Conservation (phyloP, 2,888 invertebrate species). For the Calephelis perditalis region DNA sequence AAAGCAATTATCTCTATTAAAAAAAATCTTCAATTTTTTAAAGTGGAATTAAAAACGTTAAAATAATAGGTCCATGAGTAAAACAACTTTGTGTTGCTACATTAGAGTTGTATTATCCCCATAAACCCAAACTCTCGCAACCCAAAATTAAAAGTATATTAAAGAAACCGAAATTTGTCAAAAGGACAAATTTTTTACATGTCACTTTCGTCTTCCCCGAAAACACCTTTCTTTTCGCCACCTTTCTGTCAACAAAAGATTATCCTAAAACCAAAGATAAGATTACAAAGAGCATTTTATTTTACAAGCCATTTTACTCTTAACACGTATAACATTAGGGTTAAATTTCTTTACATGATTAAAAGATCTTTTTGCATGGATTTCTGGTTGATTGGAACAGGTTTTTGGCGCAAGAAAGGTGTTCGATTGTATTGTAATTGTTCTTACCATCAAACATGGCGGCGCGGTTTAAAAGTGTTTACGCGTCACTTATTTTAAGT, state of each 20-base stretch:
- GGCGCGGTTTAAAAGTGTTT: slow-evolving; percentile 45
- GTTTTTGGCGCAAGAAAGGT: slow-evolving; percentile 56
- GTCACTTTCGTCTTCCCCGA: slow-evolving; percentile 39
- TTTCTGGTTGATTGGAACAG: slow-evolving; percentile 46
- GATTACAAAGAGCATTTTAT: slow-evolving; percentile 22
- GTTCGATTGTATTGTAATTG: slow-evolving; percentile 62
- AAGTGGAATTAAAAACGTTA: no score
- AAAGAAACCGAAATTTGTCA: slow-evolving; percentile 20
- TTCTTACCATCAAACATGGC: slow-evolving; percentile 32
- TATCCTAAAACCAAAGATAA: slow-evolving; percentile 52
- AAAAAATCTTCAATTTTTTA: no score
- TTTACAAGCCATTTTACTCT: slow-evolving; percentile 14
- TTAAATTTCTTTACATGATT: slow-evolving; percentile 20
- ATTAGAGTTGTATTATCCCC: no score
- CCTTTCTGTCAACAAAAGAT: slow-evolving; percentile 72
- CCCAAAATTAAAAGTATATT: slow-evolving; percentile 12
- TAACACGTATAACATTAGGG: slow-evolving; percentile 26
- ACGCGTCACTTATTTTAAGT: slow-evolving; percentile 50
- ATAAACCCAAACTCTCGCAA: no score
- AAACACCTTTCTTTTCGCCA: slow-evolving; percentile 44
- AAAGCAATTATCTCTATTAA: no score
- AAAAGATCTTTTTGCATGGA: slow-evolving; percentile 32
- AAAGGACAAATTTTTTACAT: slow-evolving; percentile 13
- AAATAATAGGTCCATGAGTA: no score
- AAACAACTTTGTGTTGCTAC: no score